Conservation (phyloP, 2,888 invertebrate genomes). For the Caradrina kadenii region DNA sequence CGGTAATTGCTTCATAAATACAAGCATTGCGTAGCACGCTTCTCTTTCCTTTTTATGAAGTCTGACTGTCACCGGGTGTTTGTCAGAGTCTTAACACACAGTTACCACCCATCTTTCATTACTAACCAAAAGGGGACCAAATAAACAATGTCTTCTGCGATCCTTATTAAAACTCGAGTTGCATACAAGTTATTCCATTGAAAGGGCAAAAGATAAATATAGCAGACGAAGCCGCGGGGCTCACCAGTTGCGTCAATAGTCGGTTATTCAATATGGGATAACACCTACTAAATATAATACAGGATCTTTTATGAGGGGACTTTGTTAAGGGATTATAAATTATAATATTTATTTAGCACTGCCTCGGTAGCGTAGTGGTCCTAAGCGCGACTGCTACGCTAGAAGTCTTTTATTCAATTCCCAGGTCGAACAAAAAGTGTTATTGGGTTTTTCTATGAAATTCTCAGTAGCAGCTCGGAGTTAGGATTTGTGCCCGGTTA, state of each 20-base stretch:
- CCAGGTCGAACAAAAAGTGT: too few species aligned
- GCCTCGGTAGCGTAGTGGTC: too few species aligned
- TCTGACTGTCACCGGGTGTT: not conserved
- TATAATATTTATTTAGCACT: too few species aligned
- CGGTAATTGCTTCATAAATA: too few species aligned
- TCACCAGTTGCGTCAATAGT: slow-evolving; percentile 63
- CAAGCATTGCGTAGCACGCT: too few species aligned
- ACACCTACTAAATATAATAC: slow-evolving; percentile 61
- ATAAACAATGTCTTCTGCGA: slow-evolving; percentile 37
- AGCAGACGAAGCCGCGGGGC: slow-evolving; percentile 46
- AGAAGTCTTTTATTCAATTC: too few species aligned
- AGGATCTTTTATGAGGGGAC: slow-evolving; percentile 49
- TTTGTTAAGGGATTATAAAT: slow-evolving; percentile 49
- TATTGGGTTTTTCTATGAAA: too few species aligned
- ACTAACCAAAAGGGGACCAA: slow-evolving; percentile 28
- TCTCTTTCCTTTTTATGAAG: not conserved
- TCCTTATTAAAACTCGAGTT: slow-evolving; percentile 44
- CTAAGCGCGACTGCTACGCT: too few species aligned
- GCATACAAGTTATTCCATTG: slow-evolving; percentile 43
- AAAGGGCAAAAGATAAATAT: slow-evolving; percentile 48
- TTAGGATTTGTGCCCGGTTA: too few species aligned
- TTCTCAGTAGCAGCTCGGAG: too few species aligned
- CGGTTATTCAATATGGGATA: slow-evolving; percentile 67
- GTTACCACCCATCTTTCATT: slow-evolving; percentile 41
- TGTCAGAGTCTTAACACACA: not conserved